Percentiles rank a stretch among this genome's conserved stretches.
phyloP scores from a whole-genome alignment of 2,888 invertebrate species.

The Nemapogon koenigi region DNA sequence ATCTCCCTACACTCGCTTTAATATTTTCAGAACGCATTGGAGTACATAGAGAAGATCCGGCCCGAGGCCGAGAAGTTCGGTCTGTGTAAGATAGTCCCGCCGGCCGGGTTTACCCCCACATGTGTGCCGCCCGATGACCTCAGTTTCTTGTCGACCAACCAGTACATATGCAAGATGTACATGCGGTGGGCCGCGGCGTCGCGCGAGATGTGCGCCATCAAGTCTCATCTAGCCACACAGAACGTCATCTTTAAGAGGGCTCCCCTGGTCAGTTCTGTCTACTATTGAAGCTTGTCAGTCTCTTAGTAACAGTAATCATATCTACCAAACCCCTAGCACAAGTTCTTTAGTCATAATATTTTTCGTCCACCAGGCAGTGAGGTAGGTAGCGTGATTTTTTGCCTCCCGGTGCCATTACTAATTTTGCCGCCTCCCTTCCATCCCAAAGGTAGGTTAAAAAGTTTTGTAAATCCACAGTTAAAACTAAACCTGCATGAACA shows the following conservation, averaged over 20 bases:
- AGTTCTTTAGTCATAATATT: too few relatives aligned
- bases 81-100: slow-evolving; percentile 88
- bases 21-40: slow-evolving; percentile 73
- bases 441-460: too few relatives aligned
- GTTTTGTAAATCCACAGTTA: too few relatives aligned
- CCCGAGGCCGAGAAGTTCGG: slow-evolving; percentile 81
- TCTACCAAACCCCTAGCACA: too few relatives aligned
- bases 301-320: too few relatives aligned
- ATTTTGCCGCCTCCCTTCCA: too few relatives aligned
- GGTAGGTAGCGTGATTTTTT: too few relatives aligned
- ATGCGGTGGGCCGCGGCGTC: slow-evolving; percentile 90
- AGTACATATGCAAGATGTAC: slow-evolving; percentile 87
- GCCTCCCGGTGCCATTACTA: too few relatives aligned
- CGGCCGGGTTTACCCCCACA: slow-evolving; percentile 74
- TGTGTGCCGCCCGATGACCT: slow-evolving; percentile 82
- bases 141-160: slow-evolving; percentile 87
- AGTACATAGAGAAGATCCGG: slow-evolving; percentile 82
- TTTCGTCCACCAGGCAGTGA: too few relatives aligned
- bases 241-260: slow-evolving; percentile 76
- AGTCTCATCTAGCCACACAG: slow-evolving; percentile 79
- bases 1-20: slow-evolving; percentile 2
- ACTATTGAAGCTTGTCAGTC: too few relatives aligned
- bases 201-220: slow-evolving; percentile 84
- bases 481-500: too few relatives aligned
- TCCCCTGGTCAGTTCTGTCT: slow-evolving; percentile 70